Base-by-base conservation (phyloP, 2,113 vertebrate species). In the Lamprotornis superbus region DNA sequence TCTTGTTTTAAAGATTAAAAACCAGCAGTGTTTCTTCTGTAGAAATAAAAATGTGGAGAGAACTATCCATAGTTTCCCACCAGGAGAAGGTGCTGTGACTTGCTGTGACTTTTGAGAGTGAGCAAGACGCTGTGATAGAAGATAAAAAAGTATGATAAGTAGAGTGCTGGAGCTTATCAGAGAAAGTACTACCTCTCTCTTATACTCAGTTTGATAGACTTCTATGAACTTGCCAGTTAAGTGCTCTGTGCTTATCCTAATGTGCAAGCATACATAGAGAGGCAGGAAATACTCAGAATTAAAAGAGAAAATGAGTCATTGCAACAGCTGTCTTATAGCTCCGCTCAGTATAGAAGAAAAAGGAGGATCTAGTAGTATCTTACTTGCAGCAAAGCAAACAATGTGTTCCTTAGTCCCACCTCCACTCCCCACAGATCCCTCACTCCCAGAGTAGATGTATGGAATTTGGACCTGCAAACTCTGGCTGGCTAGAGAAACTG, bases 141-240 rank as follows among this genome's bases (percentile, higher is more conserved):
- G 84, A 79, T 33, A 96, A 97, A 86, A 84, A 68, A 90, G 59
- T 37, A 21, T 94, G 88, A 84, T 97, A 84, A 96, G 33, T 52
- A 90, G 71, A 85, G 89, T 77, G 74, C 85, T 75, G 71, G 83
- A 83, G 92, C 93, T 50, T 98, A 97, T 93, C 90, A 94, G 95
- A 83, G 95, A 82, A 86, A 78, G 23, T 61, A 57, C 47, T 64
- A 18, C 50, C 71, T 44, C 30, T 44, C 5, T 50, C 27, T 76
- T 78, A 11, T 3, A 46, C 31, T 28, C 59, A 86, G 35, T 47
- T 82, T 25, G 52, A 75, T 40, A 49, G 42, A n/a, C 42, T 37
- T 95, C 63, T 56, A 93, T 60, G 57, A 76, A 56, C 15, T 47
- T 71, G 50, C 53, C 9, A 2, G 1, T 39, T 21, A 71, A 70